Evolutionary conservation across 1,140 invertebrate species (phyloP), one percentile per base, ranked within the genome.

Genomic region (Coenobita brevimanus): DNA sequence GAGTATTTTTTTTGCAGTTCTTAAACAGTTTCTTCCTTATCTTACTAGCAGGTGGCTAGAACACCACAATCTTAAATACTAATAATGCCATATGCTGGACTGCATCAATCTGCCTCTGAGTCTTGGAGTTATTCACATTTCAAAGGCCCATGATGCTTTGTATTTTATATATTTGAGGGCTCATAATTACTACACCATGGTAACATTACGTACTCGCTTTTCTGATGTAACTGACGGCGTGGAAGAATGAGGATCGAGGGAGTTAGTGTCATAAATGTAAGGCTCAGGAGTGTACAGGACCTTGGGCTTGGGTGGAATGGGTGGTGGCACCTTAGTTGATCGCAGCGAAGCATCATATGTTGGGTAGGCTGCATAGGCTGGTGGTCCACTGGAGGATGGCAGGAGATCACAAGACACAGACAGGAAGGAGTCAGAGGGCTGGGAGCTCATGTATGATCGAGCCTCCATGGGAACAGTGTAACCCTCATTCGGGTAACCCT

Each of bases 351-450:
- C 41, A 50, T 89, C 90, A 71, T 90, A 90, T 13, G 78, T 57
- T 24, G 90, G 90, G 54, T 89, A 90, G n/a, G 88, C 88, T 30
- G 90, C 81, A 33, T 90, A 90, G 67, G 86, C 90, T 41, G 90
- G 90, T 33, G 90, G 90, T 30, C 90, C 90, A 30, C 75, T 88
- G 43, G 87, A 87, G 21, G 81, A 78, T 0, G 88, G 88, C 36
- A 89, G 83, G 13, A 90, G 54, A 21, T 91, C 90, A 43, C 90
- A 89, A 1, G 85, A 88, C 30, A 88, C 86, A 10, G 90, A 91
- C 13, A 89, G 75, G 88, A 91, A 91, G n/a, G 89, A 91, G 17
- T 91, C 89, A 13, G 89, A 91, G 27, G 89, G 90, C 60, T 88
- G 90, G 2, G 89, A 91, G 69, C 90, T 89, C 27, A 89, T 84